Evolutionary conservation across 2,888 invertebrate genomes (phyloP), one percentile per base, ranked within the genome.

Genomic region (Morinoia aosen): DNA sequence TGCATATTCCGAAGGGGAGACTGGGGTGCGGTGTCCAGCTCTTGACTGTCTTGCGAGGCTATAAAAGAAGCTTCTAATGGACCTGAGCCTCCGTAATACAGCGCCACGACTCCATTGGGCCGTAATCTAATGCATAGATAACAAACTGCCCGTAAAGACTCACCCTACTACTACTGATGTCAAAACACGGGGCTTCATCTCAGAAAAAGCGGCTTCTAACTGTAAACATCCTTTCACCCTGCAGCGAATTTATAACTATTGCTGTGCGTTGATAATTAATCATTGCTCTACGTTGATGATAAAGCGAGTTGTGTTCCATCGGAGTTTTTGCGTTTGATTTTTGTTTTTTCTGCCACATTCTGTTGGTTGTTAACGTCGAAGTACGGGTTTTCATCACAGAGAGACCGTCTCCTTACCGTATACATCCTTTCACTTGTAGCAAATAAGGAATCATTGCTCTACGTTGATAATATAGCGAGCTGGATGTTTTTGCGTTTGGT

Each of bases 31-130:
- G 76, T 33, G 25, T 25, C 76, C 76, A 19, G 61, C 76, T 33
- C 76, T 16, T 33, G 8, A 76, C 76, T 10, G 76, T 76, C 76
- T 16, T 33, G 19, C 2, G 76, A 8, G 25, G 76, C 76, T 33
- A 33, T 76, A 76, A 76, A 76, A 33, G 76, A 76, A 76, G 76
- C 76, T 76, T 76, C 76, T 76, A 76, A 76, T 76, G 76, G 76
- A 33, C 33, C 76, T 25, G 14, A 76, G 76, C 76, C 76, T 76
- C 76, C 76, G 10, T 76, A 76, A 76, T 76, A 3, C 76, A 76
- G 25, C 33, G 76, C 0, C 76, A 33, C 76, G 16, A 33, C 76
- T 76, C 14, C 25, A 3, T 2, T 16, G 16, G 76, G 25, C 25
- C 10, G 25, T 76, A 76, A 76, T 76, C 76, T 33, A 33, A 16